A percentile compares a stretch with the other conserved stretches of the same genome.
Conservation (phyloP, 2,888 invertebrate species). For the Pelosia muscerda region DNA sequence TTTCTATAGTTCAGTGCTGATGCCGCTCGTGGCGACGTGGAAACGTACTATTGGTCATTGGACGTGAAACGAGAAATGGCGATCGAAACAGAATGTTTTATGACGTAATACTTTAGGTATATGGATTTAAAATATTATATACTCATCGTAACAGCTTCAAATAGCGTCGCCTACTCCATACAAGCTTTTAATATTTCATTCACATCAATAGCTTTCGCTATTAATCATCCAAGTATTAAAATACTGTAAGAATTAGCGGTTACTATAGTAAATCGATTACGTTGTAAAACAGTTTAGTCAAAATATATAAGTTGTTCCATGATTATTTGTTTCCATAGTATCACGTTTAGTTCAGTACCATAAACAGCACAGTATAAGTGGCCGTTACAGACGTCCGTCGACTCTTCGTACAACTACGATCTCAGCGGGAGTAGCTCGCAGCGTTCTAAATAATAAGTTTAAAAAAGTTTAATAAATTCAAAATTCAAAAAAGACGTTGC, state of each 20-base stretch:
- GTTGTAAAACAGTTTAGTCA: conserved; percentile 55
- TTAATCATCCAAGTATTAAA: conserved; percentile 35
- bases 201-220: conserved; percentile 50
- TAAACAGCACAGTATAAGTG: conserved; percentile 70
- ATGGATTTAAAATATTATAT: conserved; percentile 53
- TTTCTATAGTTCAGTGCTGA: conserved; percentile 14
- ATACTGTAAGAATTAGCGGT: conserved; percentile 35
- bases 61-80: conserved; percentile 21
- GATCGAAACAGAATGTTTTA: conserved; percentile 21
- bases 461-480: not conserved
- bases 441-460: not conserved
- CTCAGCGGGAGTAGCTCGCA: not conserved
- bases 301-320: conserved; percentile 65
- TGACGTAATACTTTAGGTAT: conserved; percentile 24
- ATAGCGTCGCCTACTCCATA: conserved; percentile 23
- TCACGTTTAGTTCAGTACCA: conserved; percentile 63
- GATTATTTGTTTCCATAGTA: conserved; percentile 69
- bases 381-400: conserved; percentile 67
- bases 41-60: conserved; percentile 14
- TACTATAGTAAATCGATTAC: conserved; percentile 47
- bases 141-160: conserved; percentile 31
- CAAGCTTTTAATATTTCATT: conserved; percentile 19
- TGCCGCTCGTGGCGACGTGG: conserved; percentile 9
- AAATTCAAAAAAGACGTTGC: not conserved
- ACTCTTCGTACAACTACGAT: conserved; percentile 53